A percentile compares a stretch with the other conserved stretches of the same genome.
phyloP scores from a whole-genome alignment of 2,888 invertebrate genomes.

The Ennomos quercinarius region DNA sequence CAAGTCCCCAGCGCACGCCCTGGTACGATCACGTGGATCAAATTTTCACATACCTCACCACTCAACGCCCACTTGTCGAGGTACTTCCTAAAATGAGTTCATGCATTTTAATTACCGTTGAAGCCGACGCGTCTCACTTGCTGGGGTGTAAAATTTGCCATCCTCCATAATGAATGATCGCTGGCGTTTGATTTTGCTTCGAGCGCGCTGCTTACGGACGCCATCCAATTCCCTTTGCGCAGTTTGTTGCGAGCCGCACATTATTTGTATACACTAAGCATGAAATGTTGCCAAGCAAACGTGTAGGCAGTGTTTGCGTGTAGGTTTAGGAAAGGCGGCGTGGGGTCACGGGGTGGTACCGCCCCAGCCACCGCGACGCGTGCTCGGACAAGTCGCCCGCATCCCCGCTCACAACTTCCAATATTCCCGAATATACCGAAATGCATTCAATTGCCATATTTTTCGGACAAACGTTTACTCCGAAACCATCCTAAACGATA shows the following conservation, averaged over 20 bases:
- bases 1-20: conserved; percentile 2
- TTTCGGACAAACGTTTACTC: conserved; percentile 64
- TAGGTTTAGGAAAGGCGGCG: conserved; percentile 81
- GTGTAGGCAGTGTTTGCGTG: conserved; percentile 81
- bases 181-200: conserved; percentile 63
- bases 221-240: conserved; percentile 77
- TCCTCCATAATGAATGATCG: conserved; percentile 16
- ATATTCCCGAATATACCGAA: conserved; percentile 74
- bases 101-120: conserved; percentile 50
- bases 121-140: conserved; percentile 36
- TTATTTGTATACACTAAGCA: conserved; percentile 85
- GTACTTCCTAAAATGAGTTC: conserved; percentile 41
- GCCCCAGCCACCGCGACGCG: conserved; percentile 67
- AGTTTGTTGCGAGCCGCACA: conserved; percentile 78
- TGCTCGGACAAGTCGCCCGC: conserved; percentile 73
- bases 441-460: conserved; percentile 79
- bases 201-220: conserved; percentile 57
- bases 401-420: conserved; percentile 78
- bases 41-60: conserved; percentile 25
- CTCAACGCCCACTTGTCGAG: conserved; percentile 22
- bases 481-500: conserved; percentile 61
- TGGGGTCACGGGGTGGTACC: conserved; percentile 50
- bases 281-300: conserved; percentile 85
- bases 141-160: conserved; percentile 22
- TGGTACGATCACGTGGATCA: conserved; percentile 30